A percentile compares a stretch with the other conserved stretches of the same genome.
These are phyloP conservation scores for Peromyscus maniculatus DNA, from an alignment of 2,113 vertebrate species.

Conservation along the genomic window DNA sequence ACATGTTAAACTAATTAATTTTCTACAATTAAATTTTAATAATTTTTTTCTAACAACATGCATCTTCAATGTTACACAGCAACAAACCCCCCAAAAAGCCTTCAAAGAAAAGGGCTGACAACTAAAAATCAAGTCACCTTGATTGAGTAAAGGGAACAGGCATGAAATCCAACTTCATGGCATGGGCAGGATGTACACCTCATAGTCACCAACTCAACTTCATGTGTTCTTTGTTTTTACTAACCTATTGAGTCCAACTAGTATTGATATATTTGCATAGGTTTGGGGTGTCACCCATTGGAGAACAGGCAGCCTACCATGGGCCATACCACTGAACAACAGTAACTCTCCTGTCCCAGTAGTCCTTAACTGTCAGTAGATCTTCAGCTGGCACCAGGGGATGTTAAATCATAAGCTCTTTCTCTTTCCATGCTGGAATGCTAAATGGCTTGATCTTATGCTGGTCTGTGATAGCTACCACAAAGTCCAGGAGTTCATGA, in stretches of 20 bases:
- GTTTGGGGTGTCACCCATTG: background rate
- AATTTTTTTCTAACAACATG: background rate
- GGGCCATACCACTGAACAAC: background rate
- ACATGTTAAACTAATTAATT: constrained; percentile 47
- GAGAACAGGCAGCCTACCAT: background rate
- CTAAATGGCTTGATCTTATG: background rate
- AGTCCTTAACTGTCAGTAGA: background rate
- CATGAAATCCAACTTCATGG: background rate
- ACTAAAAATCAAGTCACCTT: background rate
- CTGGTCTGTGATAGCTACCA: background rate
- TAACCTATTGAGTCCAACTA: background rate
- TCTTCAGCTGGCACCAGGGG: background rate
- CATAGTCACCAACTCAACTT: background rate
- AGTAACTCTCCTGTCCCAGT: background rate
- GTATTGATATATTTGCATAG: too few relatives aligned
- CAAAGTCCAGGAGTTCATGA: too few relatives aligned
- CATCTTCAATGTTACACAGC: background rate
- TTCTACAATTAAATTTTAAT: background rate
- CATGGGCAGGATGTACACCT: background rate
- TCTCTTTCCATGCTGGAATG: background rate
- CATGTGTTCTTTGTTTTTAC: background rate
- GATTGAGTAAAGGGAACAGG: background rate
- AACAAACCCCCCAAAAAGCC: background rate
- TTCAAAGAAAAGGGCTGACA: background rate
- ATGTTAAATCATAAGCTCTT: background rate